A percentile compares a stretch with the other conserved stretches of the same genome.
Conservation (phyloP, 1,140 invertebrate species). For the Drosophila willistoni region DNA sequence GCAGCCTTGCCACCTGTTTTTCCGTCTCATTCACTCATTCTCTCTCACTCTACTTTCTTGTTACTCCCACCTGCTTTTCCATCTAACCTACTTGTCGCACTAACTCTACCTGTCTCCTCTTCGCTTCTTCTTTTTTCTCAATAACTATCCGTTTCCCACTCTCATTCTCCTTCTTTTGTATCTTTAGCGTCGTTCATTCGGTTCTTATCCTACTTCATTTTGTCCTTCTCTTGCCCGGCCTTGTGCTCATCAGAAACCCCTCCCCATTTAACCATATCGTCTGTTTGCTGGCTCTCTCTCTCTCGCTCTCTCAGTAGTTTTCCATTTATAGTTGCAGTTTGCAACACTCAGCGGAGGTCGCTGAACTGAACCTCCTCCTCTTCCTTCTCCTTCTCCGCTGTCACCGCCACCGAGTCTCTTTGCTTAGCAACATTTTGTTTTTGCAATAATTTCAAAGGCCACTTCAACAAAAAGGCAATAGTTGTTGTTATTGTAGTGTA, state of each 20-base stretch:
- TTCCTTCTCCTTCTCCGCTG: background rate
- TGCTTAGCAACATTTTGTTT: constrained; percentile 25
- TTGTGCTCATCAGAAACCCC: constrained; percentile 5
- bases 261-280: too few relatives aligned
- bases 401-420: background rate
- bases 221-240: background rate
- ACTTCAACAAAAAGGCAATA: constrained; percentile 46
- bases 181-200: background rate
- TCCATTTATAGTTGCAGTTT: constrained; percentile 42
- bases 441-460: constrained; percentile 66
- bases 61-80: too few relatives aligned
- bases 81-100: too few relatives aligned
- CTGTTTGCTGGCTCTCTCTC: constrained; percentile 10
- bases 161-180: background rate
- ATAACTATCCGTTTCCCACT: background rate
- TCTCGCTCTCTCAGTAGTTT: constrained; percentile 51
- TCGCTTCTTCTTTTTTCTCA: background rate
- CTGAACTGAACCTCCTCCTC: constrained; percentile 52
- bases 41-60: background rate
- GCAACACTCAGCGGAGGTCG: constrained; percentile 66
- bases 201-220: background rate
- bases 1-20: too few relatives aligned
- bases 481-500: constrained; percentile 20
- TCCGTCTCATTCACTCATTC: background rate
- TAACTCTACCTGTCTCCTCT: too few relatives aligned